Base-by-base conservation (phyloP, 2,113 vertebrate species). In the Melanerpes formicivorus region DNA sequence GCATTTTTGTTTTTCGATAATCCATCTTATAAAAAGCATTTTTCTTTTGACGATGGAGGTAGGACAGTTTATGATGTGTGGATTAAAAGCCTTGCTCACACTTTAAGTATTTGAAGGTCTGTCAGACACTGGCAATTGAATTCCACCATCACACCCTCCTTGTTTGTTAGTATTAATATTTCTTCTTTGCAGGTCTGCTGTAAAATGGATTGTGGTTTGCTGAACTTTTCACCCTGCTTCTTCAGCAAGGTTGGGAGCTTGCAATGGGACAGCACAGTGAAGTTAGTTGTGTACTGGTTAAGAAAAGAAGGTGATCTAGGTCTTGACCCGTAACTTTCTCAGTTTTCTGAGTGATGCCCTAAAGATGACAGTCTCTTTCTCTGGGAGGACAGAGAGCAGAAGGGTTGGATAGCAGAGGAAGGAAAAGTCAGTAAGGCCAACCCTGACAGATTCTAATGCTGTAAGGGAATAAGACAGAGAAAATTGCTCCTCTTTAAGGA, bases 161-260 rank as follows among this genome's bases (percentile, higher is more conserved):
- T 65, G 60, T 85, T 94, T 90, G 91, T 75, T 91, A 48, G 37
- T 26, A 85, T 88, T 91, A 89, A 85, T 90, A 84, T 80, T 72
- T 64, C 59, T 82, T 60, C 67, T 93, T 88, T 60, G 64, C 64
- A 95, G 81, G 69, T 82, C 67, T 87, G 78, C 78, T 74, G 23
- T 83, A 78, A 90, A 87, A 87, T 7, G 56, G 46, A 26, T 55
- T 12, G 10, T 54, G 62, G 40, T 64, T 87, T 73, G 79, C 76
- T 93, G 95, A 93, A 96, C 91, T 96, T 95, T 94, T 91, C 79
- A 89, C 87, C 87, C 37, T 54, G 6, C 30, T 30, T 64, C 60
- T 89, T 94, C 56, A 42, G 11, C 0, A 0, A 34, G 29, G 2
- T 10, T 79, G 70, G 80, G 54, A 90, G 50, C 19, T n/a, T 4